Percentiles rank a stretch among this genome's conserved stretches.
These are phyloP conservation scores for Phania funesta DNA, from an alignment of 2,888 invertebrate genomes.

Conservation along the genomic window DNA sequence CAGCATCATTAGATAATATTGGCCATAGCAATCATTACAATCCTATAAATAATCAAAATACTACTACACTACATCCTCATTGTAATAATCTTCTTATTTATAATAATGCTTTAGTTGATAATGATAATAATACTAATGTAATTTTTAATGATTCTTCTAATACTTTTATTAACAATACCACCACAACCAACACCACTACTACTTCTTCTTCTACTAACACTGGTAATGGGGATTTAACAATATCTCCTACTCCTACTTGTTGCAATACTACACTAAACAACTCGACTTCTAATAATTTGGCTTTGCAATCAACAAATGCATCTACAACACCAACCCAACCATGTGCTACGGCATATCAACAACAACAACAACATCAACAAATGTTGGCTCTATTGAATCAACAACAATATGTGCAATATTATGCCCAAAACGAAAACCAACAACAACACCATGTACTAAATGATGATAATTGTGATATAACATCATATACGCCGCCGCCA, in stretches of 20 bases:
- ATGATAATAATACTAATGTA: conserved; percentile 76
- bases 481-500: conserved; percentile 64
- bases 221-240: conserved; percentile 60
- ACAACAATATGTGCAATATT: conserved; percentile 69
- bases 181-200: conserved; percentile 40
- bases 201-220: conserved; percentile 58
- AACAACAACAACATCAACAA: conserved; percentile 75
- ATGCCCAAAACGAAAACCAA: conserved; percentile 74
- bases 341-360: conserved; percentile 67
- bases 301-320: conserved; percentile 51
- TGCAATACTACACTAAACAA: conserved; percentile 56
- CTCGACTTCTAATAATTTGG: conserved; percentile 56
- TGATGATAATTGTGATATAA: conserved; percentile 71
- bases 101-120: conserved; percentile 66
- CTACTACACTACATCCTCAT: conserved; percentile 44
- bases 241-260: conserved; percentile 36
- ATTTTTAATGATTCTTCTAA: conserved; percentile 78
- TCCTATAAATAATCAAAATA: conserved; percentile 52
- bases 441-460: conserved; percentile 71
- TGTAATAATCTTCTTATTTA: conserved; percentile 52
- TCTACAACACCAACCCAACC: conserved; percentile 28
- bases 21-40: conserved; percentile 54
- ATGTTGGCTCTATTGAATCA: conserved; percentile 74
- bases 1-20: conserved; percentile 60
- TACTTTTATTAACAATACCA: conserved; percentile 68